phyloP scores from a whole-genome alignment of 2,797 vertebrate species.

The Lepilemur ruficaudatus region DNA sequence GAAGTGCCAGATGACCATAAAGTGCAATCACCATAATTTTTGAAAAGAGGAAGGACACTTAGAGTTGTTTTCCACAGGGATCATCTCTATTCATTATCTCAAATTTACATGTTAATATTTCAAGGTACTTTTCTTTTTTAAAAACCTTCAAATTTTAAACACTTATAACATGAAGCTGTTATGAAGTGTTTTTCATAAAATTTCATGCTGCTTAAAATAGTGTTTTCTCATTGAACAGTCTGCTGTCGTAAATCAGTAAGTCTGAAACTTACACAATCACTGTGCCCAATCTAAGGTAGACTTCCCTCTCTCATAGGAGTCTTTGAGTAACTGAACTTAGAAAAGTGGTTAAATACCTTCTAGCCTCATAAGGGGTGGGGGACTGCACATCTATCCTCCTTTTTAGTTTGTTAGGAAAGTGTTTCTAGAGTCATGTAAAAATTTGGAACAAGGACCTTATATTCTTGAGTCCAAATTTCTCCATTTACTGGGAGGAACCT shows the following conservation, averaged over 20 bases:
- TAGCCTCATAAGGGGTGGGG: neutral
- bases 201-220: conserved; percentile 8
- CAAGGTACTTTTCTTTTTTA: neutral
- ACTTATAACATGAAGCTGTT: neutral
- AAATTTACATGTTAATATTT: neutral
- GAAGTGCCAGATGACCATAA: neutral
- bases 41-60: neutral
- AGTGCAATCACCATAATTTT: neutral
- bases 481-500: neutral
- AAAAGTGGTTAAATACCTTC: neutral
- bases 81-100: neutral
- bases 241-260: neutral
- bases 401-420: neutral
- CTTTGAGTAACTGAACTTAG: neutral
- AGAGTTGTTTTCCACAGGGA: neutral
- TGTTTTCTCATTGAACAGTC: neutral
- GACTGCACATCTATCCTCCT: neutral
- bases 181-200: conserved; percentile 16
- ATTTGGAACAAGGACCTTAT: neutral
- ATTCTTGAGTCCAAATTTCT: neutral
- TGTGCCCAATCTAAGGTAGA: neutral
- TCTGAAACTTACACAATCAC: neutral
- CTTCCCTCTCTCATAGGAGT: neutral
- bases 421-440: neutral
- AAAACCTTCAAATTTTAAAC: neutral